These are phyloP conservation scores for Sweltsa coloradensis DNA, from an alignment of 1,140 invertebrate species.

Conservation along the genomic window DNA sequence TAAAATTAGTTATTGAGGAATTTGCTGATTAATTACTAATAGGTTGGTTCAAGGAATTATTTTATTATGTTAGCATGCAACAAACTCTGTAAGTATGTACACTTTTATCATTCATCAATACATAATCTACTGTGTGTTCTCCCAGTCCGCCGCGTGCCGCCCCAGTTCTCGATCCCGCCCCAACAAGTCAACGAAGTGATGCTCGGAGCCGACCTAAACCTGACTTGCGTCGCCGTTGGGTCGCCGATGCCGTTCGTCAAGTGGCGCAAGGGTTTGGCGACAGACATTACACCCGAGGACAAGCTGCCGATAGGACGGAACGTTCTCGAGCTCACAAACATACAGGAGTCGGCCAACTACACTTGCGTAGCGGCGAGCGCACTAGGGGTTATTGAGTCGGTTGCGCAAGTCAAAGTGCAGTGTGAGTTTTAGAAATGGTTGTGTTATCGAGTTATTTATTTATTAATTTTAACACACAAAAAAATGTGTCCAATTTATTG, in stretches of 20 bases:
- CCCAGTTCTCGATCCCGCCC: constrained; percentile 87
- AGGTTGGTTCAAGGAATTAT: no score
- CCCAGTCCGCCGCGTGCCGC: constrained; percentile 86
- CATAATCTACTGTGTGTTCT: no score
- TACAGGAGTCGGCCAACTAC: constrained; percentile 88
- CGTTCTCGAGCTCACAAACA: constrained; percentile 70
- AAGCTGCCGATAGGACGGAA: constrained; percentile 75
- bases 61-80: no score
- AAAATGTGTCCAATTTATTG: neutral
- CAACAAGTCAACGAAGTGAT: constrained; percentile 73
- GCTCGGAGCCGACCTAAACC: constrained; percentile 76
- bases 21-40: no score
- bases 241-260: constrained; percentile 96
- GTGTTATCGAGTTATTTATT: neutral
- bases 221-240: constrained; percentile 93
- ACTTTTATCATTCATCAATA: no score
- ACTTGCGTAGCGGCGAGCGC: constrained; percentile 93
- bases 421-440: constrained; percentile 48
- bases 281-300: constrained; percentile 74
- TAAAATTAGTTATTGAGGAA: no score
- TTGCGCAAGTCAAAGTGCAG: constrained; percentile 85
- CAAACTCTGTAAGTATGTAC: no score
- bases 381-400: constrained; percentile 78
- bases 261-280: constrained; percentile 75
- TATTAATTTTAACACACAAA: neutral